Evolutionary conservation across 2,113 vertebrate genomes (phyloP).

Genomic region (Neoarius graeffei): DNA sequence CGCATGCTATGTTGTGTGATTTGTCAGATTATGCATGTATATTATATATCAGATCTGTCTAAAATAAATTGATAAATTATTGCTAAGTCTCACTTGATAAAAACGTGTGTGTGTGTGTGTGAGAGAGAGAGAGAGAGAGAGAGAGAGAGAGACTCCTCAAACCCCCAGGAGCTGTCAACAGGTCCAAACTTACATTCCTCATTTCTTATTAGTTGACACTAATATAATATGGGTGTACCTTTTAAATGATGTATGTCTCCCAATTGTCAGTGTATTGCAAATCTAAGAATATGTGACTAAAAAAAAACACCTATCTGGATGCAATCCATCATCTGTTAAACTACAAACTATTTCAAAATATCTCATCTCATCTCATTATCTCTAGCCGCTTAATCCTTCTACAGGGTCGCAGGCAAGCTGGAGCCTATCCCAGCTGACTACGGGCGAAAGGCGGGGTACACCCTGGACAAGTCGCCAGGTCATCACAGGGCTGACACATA

Average conservation of each 20-base stretch:
- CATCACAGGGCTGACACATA: no score
- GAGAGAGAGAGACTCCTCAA: neutral
- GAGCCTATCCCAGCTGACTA: no score
- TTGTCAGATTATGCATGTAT: slow-evolving; percentile 1
- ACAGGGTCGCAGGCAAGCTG: no score
- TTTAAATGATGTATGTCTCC: no score
- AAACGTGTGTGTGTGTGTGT: neutral
- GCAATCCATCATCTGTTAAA: neutral
- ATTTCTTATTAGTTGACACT: no score
- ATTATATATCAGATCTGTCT: neutral
- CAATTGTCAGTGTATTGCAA: neutral
- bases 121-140: neutral
- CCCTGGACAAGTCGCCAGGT: no score
- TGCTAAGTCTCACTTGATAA: neutral
- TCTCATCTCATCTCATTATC: no score
- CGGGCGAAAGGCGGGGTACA: no score
- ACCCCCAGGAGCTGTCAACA: no score
- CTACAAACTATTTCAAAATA: neutral
- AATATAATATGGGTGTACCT: no score
- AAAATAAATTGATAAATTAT: slow-evolving; percentile 14
- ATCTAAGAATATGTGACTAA: neutral
- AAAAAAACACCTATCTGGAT: neutral
- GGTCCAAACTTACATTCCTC: no score
- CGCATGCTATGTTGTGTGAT: neutral
- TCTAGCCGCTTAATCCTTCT: no score